Conservation (phyloP, 2,113 vertebrate genomes). For the Gobius niger region DNA sequence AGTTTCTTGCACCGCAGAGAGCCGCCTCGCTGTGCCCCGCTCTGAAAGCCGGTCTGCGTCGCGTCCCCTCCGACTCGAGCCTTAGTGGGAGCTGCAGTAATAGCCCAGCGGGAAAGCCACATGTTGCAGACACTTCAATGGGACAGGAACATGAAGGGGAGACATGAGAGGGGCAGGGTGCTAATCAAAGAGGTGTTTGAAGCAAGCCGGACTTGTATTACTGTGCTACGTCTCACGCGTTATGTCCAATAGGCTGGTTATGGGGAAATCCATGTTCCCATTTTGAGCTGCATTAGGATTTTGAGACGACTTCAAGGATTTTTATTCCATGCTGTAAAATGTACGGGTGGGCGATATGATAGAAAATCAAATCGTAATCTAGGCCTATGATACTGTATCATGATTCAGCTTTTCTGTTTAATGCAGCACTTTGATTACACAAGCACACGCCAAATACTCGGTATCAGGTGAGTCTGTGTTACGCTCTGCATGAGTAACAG, state of each 20-base stretch:
- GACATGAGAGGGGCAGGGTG: constrained; percentile 40
- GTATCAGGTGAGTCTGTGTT: no score
- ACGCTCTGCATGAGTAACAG: no score
- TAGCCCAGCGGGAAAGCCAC: constrained; percentile 58
- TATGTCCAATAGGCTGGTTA: constrained; percentile 21
- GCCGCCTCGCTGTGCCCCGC: constrained; percentile 25
- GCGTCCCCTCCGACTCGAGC: constrained; percentile 43
- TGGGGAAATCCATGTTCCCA: constrained; percentile 12
- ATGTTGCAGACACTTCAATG: constrained; percentile 55
- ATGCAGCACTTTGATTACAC: no score
- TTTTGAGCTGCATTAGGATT: constrained; percentile 15
- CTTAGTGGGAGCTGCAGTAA: constrained; percentile 59
- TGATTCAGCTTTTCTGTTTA: no score
- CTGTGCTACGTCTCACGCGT: constrained; percentile 15
- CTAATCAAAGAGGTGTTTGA: constrained; percentile 53
- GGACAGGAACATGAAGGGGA: constrained; percentile 43
- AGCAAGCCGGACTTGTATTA: constrained; percentile 28
- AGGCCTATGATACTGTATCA: no score
- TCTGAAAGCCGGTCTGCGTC: constrained; percentile 26
- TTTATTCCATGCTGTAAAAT: neutral
- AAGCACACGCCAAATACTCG: no score
- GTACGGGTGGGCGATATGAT: no score
- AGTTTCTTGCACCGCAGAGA: constrained; percentile 28
- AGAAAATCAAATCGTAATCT: no score
- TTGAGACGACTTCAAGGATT: neutral